Evolutionary conservation across 2,797 vertebrate genomes (phyloP).

Genomic region (Octomys mimax): DNA sequence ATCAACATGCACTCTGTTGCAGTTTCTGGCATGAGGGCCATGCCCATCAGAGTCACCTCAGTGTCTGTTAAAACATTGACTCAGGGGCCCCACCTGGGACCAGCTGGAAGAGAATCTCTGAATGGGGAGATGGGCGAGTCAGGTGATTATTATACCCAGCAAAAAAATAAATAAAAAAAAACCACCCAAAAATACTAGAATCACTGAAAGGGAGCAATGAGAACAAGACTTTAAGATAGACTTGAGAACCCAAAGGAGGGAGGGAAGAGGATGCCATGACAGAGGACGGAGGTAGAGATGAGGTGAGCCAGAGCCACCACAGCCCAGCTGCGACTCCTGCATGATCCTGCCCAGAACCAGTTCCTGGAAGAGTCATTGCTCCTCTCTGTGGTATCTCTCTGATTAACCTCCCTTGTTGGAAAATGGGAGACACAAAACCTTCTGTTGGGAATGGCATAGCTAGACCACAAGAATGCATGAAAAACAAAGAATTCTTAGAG

Average conservation of each 20-base stretch:
- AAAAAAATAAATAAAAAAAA: no score
- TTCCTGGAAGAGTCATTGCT: background rate
- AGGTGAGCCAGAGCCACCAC: background rate
- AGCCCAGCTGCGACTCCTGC: background rate
- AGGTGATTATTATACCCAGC: background rate
- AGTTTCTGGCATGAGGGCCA: background rate
- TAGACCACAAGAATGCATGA: conserved; percentile 68
- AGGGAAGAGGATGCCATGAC: background rate
- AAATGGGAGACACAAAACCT: conserved; percentile 45
- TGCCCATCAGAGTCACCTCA: background rate
- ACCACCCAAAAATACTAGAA: background rate
- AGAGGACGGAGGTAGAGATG: background rate
- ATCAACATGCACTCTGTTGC: background rate
- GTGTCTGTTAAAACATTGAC: background rate
- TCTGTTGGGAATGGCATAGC: background rate
- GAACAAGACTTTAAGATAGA: background rate
- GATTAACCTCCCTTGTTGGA: background rate
- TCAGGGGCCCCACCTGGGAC: background rate
- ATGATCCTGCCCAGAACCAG: background rate
- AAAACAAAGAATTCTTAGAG: conserved; percentile 70
- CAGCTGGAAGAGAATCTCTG: background rate
- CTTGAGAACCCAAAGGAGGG: background rate
- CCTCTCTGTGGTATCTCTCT: background rate
- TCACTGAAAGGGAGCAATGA: background rate
- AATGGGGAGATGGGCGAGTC: background rate